phyloP scores from a whole-genome alignment of 2,888 invertebrate genomes.

The Galerucella pusilla region DNA sequence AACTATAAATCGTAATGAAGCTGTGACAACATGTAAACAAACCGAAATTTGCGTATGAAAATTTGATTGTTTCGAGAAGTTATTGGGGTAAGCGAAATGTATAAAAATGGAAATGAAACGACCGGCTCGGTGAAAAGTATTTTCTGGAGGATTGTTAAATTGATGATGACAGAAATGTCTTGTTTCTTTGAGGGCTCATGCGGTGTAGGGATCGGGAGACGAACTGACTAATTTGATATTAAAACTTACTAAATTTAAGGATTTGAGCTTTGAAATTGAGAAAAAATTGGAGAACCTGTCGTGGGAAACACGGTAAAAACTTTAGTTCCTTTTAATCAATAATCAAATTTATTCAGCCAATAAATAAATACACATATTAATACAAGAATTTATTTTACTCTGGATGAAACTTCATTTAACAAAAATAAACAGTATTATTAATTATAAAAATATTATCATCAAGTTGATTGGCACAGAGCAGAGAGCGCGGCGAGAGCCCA shows the following conservation, averaged over 20 bases:
- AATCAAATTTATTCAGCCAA: too few species aligned
- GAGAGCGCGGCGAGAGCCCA: too few species aligned
- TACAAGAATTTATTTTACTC: too few species aligned
- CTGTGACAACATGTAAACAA: slow-evolving; percentile 36
- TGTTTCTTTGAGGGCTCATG: background rate
- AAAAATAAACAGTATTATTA: too few species aligned
- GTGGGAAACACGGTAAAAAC: too few species aligned
- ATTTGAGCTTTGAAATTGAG: too few species aligned
- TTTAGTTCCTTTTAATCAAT: too few species aligned
- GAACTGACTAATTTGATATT: background rate
- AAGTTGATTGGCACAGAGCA: too few species aligned
- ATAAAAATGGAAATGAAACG: slow-evolving; percentile 18
- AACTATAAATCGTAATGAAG: slow-evolving; percentile 35
- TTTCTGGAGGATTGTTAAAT: slow-evolving; percentile 20
- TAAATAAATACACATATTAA: too few species aligned
- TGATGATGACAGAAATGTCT: slow-evolving; percentile 10
- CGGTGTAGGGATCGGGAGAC: background rate
- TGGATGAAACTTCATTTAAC: too few species aligned
- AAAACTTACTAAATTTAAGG: background rate
- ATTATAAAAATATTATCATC: too few species aligned
- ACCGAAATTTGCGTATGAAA: slow-evolving; percentile 33
- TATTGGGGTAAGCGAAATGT: slow-evolving; percentile 31
- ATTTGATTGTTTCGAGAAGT: slow-evolving; percentile 30
- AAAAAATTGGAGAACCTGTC: too few species aligned
- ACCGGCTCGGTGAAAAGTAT: slow-evolving; percentile 9